Base-by-base conservation (phyloP, 2,888 invertebrate species). In the Antheraea yamamai region DNA sequence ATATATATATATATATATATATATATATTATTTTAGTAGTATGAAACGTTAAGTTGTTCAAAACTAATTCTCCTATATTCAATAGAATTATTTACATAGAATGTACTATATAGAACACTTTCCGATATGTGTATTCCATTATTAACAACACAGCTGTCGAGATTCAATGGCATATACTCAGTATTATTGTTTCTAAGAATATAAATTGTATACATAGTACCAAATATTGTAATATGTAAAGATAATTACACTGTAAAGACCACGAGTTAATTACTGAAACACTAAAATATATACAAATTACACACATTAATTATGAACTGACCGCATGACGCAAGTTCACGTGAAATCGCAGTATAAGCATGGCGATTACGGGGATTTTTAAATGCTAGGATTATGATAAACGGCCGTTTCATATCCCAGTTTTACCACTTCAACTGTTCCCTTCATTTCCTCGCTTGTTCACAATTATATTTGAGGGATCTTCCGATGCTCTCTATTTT, bases 331-430 rank as follows among this genome's bases (percentile, higher is more conserved):
- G 64, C 30, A 14, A 26, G 64, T 30, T 30, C 64, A 16, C 4
- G 30, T 66, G 64, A 30, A 30, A 30, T 66, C 30, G 64, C 64
- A 66, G 12, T 4, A 26, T 47, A 1, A n/a, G 61, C 23, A 2
- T 10, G 10, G 64, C 16, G 26, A 30, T 66, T 61, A 30, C 16
- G 16, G 64, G 30, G 30, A 6, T 66, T 66, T 66, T 66, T 66
- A 66, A 66, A 66, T 66, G 26, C 30, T 66, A 20, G 16, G 30
- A 16, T 66, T 66, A 66, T 66, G 64, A 66, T 30, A 66, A 66
- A 66, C 26, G 16, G 64, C 64, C 26, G 26, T 12, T 26, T 66
- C 64, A 30, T 66, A 66, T 66, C 26, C 30, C 64, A 10, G 64
- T 14, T 66, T 4, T 26, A 30, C 3, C 64, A 66, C 64, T 66